phyloP scores from a whole-genome alignment of 2,888 invertebrate genomes.

The Dascillus cervinus region DNA sequence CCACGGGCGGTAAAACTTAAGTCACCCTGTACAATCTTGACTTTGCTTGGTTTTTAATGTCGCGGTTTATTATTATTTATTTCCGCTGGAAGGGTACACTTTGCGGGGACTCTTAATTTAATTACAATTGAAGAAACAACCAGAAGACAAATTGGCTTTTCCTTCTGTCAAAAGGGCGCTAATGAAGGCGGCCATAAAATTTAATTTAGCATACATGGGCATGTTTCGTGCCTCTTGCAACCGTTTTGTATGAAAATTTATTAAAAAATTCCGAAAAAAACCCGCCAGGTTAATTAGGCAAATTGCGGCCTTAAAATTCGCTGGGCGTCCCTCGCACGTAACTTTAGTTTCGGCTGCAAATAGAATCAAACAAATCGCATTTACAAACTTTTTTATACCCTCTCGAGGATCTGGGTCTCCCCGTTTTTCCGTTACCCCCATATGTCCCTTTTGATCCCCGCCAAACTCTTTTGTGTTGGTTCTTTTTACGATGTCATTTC shows the following conservation, averaged over 20 bases:
- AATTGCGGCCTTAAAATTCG: too few relatives aligned
- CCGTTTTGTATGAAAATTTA: too few relatives aligned
- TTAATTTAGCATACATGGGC: background rate
- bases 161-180: background rate
- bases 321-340: constrained; percentile 21
- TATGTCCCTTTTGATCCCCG: constrained; percentile 8
- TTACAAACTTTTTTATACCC: constrained; percentile 35
- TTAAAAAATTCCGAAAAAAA: too few relatives aligned
- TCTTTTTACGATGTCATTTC: constrained; percentile 39
- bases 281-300: too few relatives aligned
- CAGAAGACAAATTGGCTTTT: background rate
- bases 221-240: too few relatives aligned
- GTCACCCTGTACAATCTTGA: too few relatives aligned
- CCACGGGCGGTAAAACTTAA: too few relatives aligned
- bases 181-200: background rate
- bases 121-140: too few relatives aligned
- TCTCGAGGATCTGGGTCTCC: constrained; percentile 15
- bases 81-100: too few relatives aligned
- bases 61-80: constrained; percentile 15
- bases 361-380: constrained; percentile 38
- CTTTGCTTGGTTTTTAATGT: constrained; percentile 11
- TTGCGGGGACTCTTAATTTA: too few relatives aligned
- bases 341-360: constrained; percentile 31
- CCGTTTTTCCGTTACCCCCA: constrained; percentile 8
- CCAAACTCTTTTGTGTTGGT: constrained; percentile 30